Evolutionary conservation across 2,888 invertebrate genomes (phyloP).

Genomic region (Machimus atricapillus): DNA sequence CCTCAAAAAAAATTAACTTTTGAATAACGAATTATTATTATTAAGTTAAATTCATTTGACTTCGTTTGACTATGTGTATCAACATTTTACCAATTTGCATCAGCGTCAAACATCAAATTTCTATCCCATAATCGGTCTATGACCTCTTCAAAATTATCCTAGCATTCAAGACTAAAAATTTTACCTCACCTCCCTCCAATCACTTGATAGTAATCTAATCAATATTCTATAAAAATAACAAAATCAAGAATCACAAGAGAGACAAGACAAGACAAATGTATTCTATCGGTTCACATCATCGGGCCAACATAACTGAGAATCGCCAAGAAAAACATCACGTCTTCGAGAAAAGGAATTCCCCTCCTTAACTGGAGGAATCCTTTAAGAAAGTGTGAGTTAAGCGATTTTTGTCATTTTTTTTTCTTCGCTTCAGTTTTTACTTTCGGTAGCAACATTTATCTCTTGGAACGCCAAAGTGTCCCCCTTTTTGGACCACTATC

Average conservation of each 20-base stretch:
- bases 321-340: conserved; percentile 15
- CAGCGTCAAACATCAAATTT: too few relatives aligned
- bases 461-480: not conserved
- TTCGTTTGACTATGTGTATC: too few relatives aligned
- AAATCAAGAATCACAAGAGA: not conserved
- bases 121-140: not conserved
- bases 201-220: not conserved
- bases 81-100: too few relatives aligned
- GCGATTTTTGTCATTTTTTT: conserved; percentile 40
- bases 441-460: not conserved
- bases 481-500: not conserved
- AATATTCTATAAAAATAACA: not conserved
- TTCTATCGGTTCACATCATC: not conserved
- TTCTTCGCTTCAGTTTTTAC: not conserved
- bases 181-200: not conserved
- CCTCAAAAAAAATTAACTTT: too few relatives aligned
- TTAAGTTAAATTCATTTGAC: too few relatives aligned
- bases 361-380: not conserved
- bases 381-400: conserved; percentile 24
- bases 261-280: not conserved
- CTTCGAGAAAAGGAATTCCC: not conserved
- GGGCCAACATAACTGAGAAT: not conserved
- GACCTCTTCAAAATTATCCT: not conserved
- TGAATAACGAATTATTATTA: too few relatives aligned
- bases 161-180: not conserved